Evolutionary conservation across 2,888 invertebrate genomes (phyloP), one percentile per base, ranked within the genome.

Genomic region (Xylocampa areola): DNA sequence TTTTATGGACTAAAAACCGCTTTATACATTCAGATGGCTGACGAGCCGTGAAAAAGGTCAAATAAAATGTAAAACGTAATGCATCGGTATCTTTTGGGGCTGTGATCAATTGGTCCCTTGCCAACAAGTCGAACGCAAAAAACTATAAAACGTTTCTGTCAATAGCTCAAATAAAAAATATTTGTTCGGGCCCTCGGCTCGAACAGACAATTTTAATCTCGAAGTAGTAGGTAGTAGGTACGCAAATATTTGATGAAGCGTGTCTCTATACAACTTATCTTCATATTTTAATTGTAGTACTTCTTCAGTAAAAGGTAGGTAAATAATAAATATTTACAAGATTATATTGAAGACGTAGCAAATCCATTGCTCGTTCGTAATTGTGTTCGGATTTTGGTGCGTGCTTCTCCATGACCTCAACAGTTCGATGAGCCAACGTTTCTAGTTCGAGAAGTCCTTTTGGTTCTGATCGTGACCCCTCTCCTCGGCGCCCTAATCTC

Each of bases 341-440:
- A 62, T 87, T 88, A 47, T 87, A 83, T 59, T 88, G 84, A 13
- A 67, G 52, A 32, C 89, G 71, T 29, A 88, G 55, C n/a, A 87
- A 69, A 44, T 84, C 85, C 85, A 88, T 86, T 0, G 79, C 85
- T 32, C 47, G 62, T 0, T 68, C 29, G 44, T 73, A 84, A 50
- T 81, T 81, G 2, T 63, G 21, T 14, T 79, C 67, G 0, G 76
- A 75, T 58, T 72, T 79, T 0, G 73, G 63, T 1, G 51, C 57
- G 49, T 85, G 72, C 48, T 73, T 87, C 58, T 84, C 82, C 84
- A 86, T 86, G 1, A 87, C 51, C 2, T 65, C 39, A 0, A 86
- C 82, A 7, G 83, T 55, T 53, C 69, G 69, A n/a, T 52, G 35
- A 0, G 85, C 81, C 25, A 80, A 55, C 0, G 68, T 67, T 52